phyloP scores from a whole-genome alignment of 2,113 vertebrate genomes.

The Aegotheles bennettii region DNA sequence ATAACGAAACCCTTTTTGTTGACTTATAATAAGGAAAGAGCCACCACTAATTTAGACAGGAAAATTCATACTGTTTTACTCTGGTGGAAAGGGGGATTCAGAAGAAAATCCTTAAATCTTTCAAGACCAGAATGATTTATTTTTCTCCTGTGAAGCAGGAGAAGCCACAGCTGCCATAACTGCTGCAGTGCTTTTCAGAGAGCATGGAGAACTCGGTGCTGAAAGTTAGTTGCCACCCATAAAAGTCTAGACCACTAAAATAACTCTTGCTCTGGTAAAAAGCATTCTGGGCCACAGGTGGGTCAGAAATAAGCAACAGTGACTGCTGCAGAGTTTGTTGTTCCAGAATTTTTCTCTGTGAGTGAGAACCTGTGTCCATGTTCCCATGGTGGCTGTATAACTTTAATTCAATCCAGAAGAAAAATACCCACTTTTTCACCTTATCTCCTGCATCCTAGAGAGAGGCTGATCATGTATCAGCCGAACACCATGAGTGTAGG shows the following conservation, averaged over 20 bases:
- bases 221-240: not conserved
- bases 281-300: not conserved
- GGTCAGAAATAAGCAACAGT: not conserved
- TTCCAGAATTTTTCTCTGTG: not conserved
- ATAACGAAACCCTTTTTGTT: not conserved
- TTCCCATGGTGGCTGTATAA: not conserved
- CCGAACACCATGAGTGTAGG: not conserved
- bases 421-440: not conserved
- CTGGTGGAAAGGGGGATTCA: not conserved
- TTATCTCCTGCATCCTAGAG: not conserved
- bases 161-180: not conserved
- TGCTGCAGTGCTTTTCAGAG: not conserved
- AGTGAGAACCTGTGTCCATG: not conserved
- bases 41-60: not conserved
- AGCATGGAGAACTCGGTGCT: not conserved
- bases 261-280: not conserved
- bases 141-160: not conserved
- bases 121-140: not conserved
- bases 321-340: not conserved
- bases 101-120: not conserved
- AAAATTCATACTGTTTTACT: not conserved
- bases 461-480: not conserved
- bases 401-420: not conserved
- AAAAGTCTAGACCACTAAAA: not conserved
- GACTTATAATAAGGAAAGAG: not conserved